Percentiles rank a stretch among this genome's conserved stretches.
phyloP scores from a whole-genome alignment of 1,140 invertebrate species.

The Meloidogyne floridensis region DNA sequence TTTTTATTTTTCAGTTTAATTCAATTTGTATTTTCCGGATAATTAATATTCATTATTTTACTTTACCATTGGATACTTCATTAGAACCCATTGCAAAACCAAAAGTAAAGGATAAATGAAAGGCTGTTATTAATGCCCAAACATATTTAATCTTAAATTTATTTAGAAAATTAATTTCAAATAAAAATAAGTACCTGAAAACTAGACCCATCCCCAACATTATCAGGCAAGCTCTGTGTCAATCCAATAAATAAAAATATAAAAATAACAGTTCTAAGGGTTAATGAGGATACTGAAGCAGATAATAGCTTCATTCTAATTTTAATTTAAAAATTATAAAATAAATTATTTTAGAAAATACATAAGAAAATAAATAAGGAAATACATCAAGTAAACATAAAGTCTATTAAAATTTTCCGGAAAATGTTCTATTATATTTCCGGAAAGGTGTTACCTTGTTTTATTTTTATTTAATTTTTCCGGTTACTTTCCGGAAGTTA shows the following conservation, averaged over 20 bases:
- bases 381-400: too few species aligned
- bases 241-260: neutral
- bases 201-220: neutral
- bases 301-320: neutral
- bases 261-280: neutral
- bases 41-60: neutral
- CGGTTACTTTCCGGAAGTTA: too few species aligned
- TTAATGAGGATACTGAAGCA: neutral
- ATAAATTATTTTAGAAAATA: too few species aligned
- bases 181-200: neutral
- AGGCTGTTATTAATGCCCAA: conserved; percentile 75
- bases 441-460: too few species aligned
- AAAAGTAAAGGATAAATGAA: conserved; percentile 86
- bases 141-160: conserved; percentile 33
- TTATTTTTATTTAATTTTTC: too few species aligned
- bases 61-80: conserved; percentile 69
- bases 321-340: too few species aligned
- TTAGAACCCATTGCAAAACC: conserved; percentile 96
- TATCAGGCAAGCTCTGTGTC: neutral
- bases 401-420: too few species aligned
- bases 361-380: too few species aligned
- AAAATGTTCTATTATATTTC: too few species aligned
- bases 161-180: neutral
- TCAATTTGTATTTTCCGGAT: too few species aligned
- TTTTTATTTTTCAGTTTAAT: neutral